Conservation (phyloP, 23 tunicate genomes). For the Trididemnum nubilum region DNA sequence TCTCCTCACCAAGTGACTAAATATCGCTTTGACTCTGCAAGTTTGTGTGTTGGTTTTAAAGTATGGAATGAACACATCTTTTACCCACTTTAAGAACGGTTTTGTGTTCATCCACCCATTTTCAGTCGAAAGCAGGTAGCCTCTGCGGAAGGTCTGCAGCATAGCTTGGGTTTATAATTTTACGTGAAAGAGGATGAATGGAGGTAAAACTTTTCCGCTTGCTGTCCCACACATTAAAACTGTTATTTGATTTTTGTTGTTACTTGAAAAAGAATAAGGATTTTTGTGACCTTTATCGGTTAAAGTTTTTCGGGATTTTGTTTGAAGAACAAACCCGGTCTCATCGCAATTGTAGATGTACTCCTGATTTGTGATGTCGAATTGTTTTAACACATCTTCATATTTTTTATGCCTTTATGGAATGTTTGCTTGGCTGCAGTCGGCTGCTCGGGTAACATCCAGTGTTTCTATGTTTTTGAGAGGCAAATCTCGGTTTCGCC, state of each 20-base stretch:
- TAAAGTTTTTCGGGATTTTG: background rate
- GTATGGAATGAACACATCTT: constrained; percentile 1
- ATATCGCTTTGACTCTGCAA: too few species aligned
- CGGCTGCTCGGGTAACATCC: background rate
- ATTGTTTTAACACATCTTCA: background rate
- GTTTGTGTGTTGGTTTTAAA: too few species aligned
- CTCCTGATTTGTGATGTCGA: background rate
- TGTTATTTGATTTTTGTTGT: constrained; percentile 8
- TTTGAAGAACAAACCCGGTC: constrained; percentile 5
- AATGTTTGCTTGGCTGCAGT: background rate
- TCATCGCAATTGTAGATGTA: constrained; percentile 16
- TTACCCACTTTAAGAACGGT: background rate
- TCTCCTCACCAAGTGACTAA: too few species aligned
- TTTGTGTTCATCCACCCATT: constrained; percentile 11
- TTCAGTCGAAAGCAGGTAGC: background rate
- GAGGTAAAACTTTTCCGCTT: constrained; percentile 4
- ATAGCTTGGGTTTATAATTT: constrained; percentile 9
- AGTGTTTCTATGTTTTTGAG: background rate
- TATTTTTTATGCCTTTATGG: background rate
- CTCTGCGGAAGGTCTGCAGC: constrained; percentile 6
- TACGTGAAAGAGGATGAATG: constrained; percentile 18
- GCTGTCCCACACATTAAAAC: constrained; percentile 16
- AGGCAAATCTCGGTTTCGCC: background rate
- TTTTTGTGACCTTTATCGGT: background rate
- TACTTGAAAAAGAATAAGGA: background rate